phyloP scores from a whole-genome alignment of 30 jellyfish, hydroid and myxozoan genomes.

The Turritopsis dohrnii region DNA sequence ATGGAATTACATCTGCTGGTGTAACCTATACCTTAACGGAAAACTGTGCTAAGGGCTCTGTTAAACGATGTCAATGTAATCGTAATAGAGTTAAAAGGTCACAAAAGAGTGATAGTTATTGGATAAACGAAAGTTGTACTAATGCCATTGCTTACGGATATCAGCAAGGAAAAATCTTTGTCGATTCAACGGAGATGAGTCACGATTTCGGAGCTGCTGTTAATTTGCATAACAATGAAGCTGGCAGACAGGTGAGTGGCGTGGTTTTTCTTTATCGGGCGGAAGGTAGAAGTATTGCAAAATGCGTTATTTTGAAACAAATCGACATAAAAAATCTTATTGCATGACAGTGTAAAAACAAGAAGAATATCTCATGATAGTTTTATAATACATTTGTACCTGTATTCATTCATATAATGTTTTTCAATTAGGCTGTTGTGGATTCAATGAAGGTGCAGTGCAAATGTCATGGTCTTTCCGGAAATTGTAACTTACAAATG shows the following conservation, averaged over 20 bases:
- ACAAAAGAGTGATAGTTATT: too few relatives aligned
- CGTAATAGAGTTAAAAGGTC: not conserved
- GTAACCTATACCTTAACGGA: constrained; percentile 87
- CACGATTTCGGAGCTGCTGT: constrained; percentile 86
- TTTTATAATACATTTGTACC: not conserved
- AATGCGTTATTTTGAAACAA: not conserved
- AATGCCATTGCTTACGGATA: constrained; percentile 73
- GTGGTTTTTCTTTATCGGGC: too few relatives aligned
- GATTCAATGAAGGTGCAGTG: constrained; percentile 43
- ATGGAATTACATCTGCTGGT: constrained; percentile 96
- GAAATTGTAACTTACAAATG: constrained; percentile 75
- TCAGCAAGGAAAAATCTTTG: constrained; percentile 62
- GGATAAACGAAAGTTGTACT: constrained; percentile 92
- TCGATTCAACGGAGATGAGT: constrained; percentile 77
- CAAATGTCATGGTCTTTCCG: constrained; percentile 92
- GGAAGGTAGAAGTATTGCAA: too few relatives aligned
- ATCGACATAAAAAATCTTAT: too few relatives aligned
- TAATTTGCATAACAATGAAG: constrained; percentile 88
- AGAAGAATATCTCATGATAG: not conserved
- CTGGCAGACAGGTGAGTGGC: constrained; percentile 95
- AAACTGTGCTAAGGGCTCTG: constrained; percentile 84
- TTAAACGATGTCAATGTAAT: constrained; percentile 72
- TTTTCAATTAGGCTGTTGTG: constrained; percentile 23
- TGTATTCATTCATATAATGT: too few relatives aligned
- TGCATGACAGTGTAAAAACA: not conserved